Conservation (phyloP, 2,797 vertebrate species). For the Oophaga sylvatica region DNA sequence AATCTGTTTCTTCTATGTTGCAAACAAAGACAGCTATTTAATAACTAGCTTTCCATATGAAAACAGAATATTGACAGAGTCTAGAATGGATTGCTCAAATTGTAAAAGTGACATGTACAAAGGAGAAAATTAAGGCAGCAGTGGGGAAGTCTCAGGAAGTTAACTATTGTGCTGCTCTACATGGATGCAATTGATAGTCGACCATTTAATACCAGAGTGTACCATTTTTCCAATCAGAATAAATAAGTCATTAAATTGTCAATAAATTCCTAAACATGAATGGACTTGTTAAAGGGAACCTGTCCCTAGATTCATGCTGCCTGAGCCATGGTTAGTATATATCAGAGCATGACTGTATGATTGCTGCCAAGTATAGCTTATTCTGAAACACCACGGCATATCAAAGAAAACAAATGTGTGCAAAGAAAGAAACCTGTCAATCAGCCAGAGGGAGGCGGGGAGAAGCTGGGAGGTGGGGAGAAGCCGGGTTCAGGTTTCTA, state of each 20-base stretch:
- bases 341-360: too few relatives aligned
- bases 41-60: conserved; percentile 23
- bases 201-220: background rate
- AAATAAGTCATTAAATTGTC: conserved; percentile 2
- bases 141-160: conserved; percentile 8
- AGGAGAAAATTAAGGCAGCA: conserved; percentile 27
- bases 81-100: conserved; percentile 27
- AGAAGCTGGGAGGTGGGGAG: too few relatives aligned
- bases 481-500: too few relatives aligned
- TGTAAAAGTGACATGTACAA: conserved; percentile 37
- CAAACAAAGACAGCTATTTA: conserved; percentile 47
- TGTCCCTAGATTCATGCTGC: too few relatives aligned
- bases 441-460: too few relatives aligned
- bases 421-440: too few relatives aligned
- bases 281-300: background rate
- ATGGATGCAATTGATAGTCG: background rate
- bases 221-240: background rate
- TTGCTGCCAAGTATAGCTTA: too few relatives aligned
- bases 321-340: too few relatives aligned
- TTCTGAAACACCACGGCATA: too few relatives aligned
- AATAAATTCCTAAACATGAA: background rate
- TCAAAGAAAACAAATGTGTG: too few relatives aligned
- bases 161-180: background rate
- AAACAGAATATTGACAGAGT: conserved; percentile 19
- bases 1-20: conserved; percentile 46